Evolutionary conservation across 2,113 vertebrate genomes (phyloP).

Genomic region (Lophotis ruficrista): DNA sequence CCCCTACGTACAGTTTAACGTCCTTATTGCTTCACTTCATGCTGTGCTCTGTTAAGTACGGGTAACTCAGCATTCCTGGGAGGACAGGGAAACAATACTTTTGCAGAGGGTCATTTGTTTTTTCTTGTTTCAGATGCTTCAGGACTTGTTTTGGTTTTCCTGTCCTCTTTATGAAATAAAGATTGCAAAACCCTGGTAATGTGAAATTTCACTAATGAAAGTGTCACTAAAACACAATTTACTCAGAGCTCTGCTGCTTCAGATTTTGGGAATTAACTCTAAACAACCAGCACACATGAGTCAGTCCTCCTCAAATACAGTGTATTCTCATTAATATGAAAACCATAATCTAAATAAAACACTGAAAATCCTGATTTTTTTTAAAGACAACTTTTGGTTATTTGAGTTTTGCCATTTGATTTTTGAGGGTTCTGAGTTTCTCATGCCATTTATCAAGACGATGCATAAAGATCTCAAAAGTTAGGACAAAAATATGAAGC

Average conservation of each 20-base stretch:
- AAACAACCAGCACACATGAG: neutral
- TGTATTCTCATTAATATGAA: neutral
- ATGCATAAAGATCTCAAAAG: neutral
- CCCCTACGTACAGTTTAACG: neutral
- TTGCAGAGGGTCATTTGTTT: neutral
- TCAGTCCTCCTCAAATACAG: neutral
- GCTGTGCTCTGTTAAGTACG: neutral
- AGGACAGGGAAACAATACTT: neutral
- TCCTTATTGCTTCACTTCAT: neutral
- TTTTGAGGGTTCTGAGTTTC: neutral
- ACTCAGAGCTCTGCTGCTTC: neutral
- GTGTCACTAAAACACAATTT: neutral
- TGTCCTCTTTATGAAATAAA: neutral
- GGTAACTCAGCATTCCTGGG: neutral
- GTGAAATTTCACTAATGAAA: neutral
- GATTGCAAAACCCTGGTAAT: neutral
- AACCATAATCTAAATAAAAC: neutral
- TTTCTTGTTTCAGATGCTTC: neutral
- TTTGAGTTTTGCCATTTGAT: neutral
- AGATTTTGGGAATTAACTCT: neutral
- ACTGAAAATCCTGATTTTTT: neutral
- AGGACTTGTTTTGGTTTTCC: neutral
- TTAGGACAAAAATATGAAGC: neutral
- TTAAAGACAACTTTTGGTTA: neutral
- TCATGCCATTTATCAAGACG: neutral